Evolutionary conservation across 2,888 invertebrate genomes (phyloP), one percentile per base, ranked within the genome.

Genomic region (Dolichopus griseipennis): DNA sequence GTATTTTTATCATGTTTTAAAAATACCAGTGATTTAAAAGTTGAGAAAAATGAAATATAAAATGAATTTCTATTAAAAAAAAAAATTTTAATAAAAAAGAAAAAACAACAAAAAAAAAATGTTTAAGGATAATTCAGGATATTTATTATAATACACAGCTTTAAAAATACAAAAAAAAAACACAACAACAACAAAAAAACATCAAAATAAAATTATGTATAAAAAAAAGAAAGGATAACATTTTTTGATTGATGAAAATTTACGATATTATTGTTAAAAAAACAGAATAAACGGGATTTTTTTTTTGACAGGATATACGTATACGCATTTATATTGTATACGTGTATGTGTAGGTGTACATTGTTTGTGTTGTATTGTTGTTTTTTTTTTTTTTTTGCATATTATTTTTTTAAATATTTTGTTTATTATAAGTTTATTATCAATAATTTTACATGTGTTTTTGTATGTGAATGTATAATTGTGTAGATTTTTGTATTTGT

Each of bases 161-260:
- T 27, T 27, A 27, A 27, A 27, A 2, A 27, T 27, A 27, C 27
- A 27, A 27, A 27, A 27, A 27, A 27, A 27, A 27, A 27, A 27
- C 2, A 27, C 5, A 27, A 10, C 37, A 8, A 8, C 10, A 27
- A 27, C 27, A 2, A 27, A 2, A 27, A 41, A 41, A 41, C 15
- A 52, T n/a, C 15, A 18, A 52, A 52, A 52, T 18, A 52, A 18
- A 52, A 15, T 52, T 10, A 43, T 3, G 43, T 18, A 52, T 18
- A 12, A 41, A 12, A 52, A 52, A 52, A 52, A 52, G 52, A 52
- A 52, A 52, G 52, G 52, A 52, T 52, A 52, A 52, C 52, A 18
- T 52, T 52, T 7, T 52, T 52, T 52, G 52, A 52, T 52, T 52
- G 52, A 52, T 52, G 52, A 52, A 52, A 52, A 52, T 52, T 52